A percentile compares a stretch with the other conserved stretches of the same genome.
Conservation (phyloP, 2,113 vertebrate species). For the Pitta sordida region DNA sequence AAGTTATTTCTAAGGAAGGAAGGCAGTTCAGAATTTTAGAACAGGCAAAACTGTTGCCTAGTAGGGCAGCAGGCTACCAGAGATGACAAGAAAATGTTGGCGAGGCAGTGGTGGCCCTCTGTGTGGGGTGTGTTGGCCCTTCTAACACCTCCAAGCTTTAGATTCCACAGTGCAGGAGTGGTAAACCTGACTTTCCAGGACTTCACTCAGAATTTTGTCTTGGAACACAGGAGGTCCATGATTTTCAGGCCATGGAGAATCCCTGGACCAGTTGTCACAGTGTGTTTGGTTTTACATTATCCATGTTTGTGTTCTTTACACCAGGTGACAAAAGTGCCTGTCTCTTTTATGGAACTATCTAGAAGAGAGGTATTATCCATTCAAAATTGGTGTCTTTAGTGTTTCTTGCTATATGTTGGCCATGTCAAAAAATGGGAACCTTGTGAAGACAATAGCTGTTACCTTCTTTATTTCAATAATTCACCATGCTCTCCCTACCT, state of each 20-base stretch:
- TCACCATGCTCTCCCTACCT: neutral
- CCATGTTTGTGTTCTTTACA: neutral
- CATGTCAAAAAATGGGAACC: neutral
- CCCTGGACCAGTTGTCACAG: neutral
- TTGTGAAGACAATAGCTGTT: neutral
- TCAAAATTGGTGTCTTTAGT: neutral
- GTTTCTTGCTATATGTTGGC: neutral
- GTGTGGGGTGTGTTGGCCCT: accelerated
- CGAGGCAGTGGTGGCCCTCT: neutral
- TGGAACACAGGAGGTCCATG: neutral
- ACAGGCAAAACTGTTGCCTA: neutral
- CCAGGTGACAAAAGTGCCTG: accelerated
- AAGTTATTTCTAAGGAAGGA: neutral
- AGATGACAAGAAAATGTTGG: neutral
- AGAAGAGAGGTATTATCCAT: neutral
- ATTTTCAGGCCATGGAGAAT: neutral
- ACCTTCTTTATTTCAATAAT: neutral
- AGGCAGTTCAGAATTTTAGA: neutral
- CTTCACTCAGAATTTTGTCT: neutral
- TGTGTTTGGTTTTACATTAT: neutral
- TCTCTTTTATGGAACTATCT: neutral
- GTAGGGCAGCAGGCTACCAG: neutral
- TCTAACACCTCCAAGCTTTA: neutral
- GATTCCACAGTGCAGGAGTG: neutral
- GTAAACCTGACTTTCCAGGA: neutral